phyloP scores from a whole-genome alignment of 2,113 vertebrate genomes.

The sheep (Ovis aries) region ARS-UI_Ramb_v3.0 NC_056054.1:20667001-20667500 shows the following conservation, averaged over 20 bases:
- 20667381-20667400: background rate
- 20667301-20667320: background rate
- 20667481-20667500: background rate
- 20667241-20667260: background rate
- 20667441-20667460: background rate
- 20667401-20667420: background rate
- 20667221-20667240: background rate
- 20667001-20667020: background rate
- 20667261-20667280: background rate
- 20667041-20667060: background rate
- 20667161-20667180: background rate
- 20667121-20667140: background rate
- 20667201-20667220: background rate
- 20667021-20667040: background rate
- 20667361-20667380: background rate
- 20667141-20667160: background rate
- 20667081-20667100: conserved; percentile 1
- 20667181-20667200: background rate
- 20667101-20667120: background rate
- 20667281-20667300: background rate
- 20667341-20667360: background rate
- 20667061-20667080: background rate
- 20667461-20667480: background rate
- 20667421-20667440: background rate
- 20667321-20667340: background rate